phyloP scores from a whole-genome alignment of 2,797 vertebrate species.

The Luscinia luscinia region DNA sequence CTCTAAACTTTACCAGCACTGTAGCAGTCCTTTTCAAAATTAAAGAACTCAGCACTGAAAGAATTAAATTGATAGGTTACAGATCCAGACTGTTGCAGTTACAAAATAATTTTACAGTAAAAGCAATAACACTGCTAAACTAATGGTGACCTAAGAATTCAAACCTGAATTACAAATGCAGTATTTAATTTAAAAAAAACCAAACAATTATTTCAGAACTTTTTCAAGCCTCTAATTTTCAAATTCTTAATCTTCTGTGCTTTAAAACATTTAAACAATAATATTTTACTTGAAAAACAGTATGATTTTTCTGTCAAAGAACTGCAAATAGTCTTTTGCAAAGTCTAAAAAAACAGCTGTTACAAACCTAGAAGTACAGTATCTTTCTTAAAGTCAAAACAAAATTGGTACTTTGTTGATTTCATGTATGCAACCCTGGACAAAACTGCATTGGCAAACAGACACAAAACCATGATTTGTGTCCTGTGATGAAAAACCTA shows the following conservation, averaged over 20 bases:
- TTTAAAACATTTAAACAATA: not conserved
- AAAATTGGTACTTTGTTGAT: not conserved
- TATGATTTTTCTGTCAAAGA: not conserved
- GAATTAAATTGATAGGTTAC: not conserved
- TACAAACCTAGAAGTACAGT: not conserved
- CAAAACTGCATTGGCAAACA: not conserved
- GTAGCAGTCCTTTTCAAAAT: not conserved
- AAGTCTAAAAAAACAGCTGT: not conserved
- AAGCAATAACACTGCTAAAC: not conserved
- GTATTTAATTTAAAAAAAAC: not conserved
- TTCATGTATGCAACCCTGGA: not conserved
- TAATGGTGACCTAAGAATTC: not conserved
- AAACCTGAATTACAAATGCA: not conserved
- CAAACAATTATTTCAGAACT: not conserved
- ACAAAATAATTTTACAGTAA: not conserved
- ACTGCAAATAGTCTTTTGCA: not conserved
- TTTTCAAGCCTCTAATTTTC: not conserved
- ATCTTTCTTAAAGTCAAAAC: not conserved
- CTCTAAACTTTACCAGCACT: not conserved
- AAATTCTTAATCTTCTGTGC: not conserved
- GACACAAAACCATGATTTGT: not conserved
- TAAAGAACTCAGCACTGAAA: not conserved
- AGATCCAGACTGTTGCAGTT: not conserved
- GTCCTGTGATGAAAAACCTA: not conserved
- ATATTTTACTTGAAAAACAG: not conserved